Evolutionary conservation across 2,113 vertebrate genomes (phyloP).

Genomic region (Herpetotheres cachinnans): DNA sequence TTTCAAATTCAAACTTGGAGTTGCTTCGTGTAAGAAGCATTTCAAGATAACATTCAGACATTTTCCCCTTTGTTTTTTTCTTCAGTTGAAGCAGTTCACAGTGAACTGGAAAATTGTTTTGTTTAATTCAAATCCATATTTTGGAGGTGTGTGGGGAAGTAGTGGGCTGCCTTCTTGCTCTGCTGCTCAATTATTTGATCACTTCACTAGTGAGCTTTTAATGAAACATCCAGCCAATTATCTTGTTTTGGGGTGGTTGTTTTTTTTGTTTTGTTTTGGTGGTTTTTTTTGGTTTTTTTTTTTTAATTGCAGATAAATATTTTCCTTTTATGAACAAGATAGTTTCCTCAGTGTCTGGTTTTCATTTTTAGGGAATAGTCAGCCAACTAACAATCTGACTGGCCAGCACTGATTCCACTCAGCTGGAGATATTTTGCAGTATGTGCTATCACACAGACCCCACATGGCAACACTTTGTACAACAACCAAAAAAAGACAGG

Average conservation of each 20-base stretch:
- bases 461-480: constrained; percentile 37
- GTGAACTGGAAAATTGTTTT: neutral
- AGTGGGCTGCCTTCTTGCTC: neutral
- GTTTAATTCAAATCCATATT: neutral
- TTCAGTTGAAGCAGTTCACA: neutral
- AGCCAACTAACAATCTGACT: neutral
- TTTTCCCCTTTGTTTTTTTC: neutral
- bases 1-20: neutral
- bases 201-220: neutral
- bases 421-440: constrained; percentile 12
- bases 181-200: neutral
- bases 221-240: neutral
- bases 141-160: neutral
- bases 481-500: constrained; percentile 13
- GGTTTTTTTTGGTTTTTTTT: neutral
- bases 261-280: neutral
- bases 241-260: neutral
- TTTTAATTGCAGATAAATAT: neutral
- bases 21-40: neutral
- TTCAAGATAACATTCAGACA: neutral
- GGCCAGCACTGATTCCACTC: neutral
- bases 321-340: constrained; percentile 30
- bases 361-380: constrained; percentile 12
- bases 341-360: constrained; percentile 27
- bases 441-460: constrained; percentile 27